phyloP scores from a whole-genome alignment of 2,113 vertebrate genomes.

The Peucedramus taeniatus region DNA sequence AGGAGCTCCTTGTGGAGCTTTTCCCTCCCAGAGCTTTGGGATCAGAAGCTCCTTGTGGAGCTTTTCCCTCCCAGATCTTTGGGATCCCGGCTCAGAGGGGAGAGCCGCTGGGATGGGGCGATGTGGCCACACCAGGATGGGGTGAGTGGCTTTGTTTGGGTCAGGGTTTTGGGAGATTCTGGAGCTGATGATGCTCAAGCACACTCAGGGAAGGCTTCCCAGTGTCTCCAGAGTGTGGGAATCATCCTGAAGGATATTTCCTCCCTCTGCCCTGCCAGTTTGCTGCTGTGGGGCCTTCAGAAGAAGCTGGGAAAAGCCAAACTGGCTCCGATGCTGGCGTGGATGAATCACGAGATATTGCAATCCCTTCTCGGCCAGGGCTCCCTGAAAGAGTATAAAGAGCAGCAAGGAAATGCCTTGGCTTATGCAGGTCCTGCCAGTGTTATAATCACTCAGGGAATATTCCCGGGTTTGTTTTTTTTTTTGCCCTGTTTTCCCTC shows the following conservation, averaged over 20 bases:
- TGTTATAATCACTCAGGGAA: background rate
- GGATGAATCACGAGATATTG: background rate
- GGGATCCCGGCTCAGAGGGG: background rate
- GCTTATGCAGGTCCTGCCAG: background rate
- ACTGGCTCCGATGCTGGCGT: accelerated
- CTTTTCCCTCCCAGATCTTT: accelerated
- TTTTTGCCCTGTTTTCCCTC: background rate
- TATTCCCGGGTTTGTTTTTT: background rate
- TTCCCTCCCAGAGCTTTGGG: accelerated
- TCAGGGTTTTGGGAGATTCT: background rate
- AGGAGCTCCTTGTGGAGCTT: accelerated
- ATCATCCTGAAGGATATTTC: background rate
- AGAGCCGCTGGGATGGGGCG: background rate
- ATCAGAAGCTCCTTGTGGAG: accelerated
- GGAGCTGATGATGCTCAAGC: background rate
- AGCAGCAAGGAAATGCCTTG: background rate
- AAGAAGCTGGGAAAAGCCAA: background rate
- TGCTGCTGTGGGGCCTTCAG: background rate
- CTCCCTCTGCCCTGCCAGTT: background rate
- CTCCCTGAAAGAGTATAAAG: background rate
- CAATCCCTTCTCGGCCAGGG: background rate
- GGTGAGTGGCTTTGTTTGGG: accelerated
- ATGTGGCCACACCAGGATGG: accelerated
- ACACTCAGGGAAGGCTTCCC: background rate
- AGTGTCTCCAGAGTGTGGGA: accelerated